These are phyloP conservation scores for Cryptosula pallasiana DNA, from an alignment of 2,888 invertebrate species.

Conservation along the genomic window DNA sequence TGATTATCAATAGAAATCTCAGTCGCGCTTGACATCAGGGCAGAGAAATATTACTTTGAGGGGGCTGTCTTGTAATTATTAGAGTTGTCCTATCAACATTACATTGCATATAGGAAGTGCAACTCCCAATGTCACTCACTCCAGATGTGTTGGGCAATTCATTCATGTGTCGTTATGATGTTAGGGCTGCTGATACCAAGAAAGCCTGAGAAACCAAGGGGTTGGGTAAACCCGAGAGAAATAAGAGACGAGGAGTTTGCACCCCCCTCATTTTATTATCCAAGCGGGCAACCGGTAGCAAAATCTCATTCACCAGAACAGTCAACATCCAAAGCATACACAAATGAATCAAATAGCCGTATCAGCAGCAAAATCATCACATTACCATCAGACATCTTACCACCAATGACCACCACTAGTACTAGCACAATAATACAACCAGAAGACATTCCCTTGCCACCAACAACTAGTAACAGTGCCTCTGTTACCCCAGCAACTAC, in stretches of 20 bases:
- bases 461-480: background rate
- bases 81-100: too few species aligned
- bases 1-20: too few species aligned
- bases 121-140: too few species aligned
- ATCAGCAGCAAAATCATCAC: background rate
- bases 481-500: background rate
- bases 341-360: background rate
- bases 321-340: background rate
- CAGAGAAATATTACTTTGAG: too few species aligned
- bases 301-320: background rate
- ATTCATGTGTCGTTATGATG: too few species aligned
- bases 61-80: too few species aligned
- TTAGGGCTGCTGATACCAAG: conserved; percentile 4
- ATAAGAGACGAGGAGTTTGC: conserved; percentile 21
- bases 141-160: too few species aligned
- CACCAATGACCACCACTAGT: background rate
- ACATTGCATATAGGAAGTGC: too few species aligned
- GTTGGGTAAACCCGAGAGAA: conserved; percentile 10
- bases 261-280: conserved; percentile 14
- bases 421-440: background rate
- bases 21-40: too few species aligned
- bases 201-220: background rate
- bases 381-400: background rate
- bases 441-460: background rate
- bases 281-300: background rate